Conservation (phyloP, 2,113 vertebrate species). For the Merops nubicus region DNA sequence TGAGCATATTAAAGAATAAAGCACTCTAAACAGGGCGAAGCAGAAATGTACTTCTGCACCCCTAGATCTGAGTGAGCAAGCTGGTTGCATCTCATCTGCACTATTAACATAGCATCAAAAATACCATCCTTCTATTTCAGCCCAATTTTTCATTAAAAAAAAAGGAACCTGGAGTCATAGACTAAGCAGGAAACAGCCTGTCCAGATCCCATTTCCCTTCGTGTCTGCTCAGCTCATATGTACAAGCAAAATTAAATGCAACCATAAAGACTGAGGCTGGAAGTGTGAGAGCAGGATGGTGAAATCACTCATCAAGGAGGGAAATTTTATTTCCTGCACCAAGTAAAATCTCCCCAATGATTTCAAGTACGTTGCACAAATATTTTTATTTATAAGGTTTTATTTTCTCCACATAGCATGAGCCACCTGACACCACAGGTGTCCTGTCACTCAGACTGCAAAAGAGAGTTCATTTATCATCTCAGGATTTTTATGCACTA, state of each 20-base stretch:
- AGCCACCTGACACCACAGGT: background rate
- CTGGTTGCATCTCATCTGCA: background rate
- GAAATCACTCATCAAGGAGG: background rate
- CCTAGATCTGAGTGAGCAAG: background rate
- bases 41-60: background rate
- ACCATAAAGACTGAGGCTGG: background rate
- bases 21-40: background rate
- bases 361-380: background rate
- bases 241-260: background rate
- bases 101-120: background rate
- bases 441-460: background rate
- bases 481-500: background rate
- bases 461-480: background rate
- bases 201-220: background rate
- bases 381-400: background rate
- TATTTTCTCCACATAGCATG: background rate
- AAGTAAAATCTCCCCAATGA: background rate
- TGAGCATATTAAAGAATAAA: background rate
- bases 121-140: background rate
- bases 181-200: background rate
- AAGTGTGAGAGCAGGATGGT: background rate
- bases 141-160: background rate
- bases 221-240: background rate
- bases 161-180: background rate
- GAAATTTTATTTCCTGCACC: background rate